Percentiles rank a stretch among this genome's conserved stretches.
These are phyloP conservation scores for Bilobella aurantiaca DNA, from an alignment of 1,140 invertebrate species.

Conservation along the genomic window DNA sequence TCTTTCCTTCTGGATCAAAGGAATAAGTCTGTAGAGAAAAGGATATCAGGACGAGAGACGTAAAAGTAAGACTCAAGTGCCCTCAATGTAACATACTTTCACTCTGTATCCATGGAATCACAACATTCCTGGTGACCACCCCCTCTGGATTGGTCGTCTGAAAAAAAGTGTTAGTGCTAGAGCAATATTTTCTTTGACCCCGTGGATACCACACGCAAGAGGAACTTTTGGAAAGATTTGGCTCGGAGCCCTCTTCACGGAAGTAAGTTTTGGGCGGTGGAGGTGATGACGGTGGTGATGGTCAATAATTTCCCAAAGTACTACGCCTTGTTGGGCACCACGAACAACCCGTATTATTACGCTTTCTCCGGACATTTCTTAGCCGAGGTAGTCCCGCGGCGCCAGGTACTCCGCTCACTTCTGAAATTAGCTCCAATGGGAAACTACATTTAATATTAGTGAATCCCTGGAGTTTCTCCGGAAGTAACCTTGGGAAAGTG, in stretches of 20 bases:
- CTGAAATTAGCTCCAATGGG: background rate
- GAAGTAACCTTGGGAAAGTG: background rate
- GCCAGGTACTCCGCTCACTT: background rate
- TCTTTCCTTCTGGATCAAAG: background rate
- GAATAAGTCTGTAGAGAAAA: background rate
- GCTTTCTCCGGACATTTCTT: background rate
- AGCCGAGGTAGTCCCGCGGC: too few relatives aligned
- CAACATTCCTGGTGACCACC: background rate
- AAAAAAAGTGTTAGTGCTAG: too few relatives aligned
- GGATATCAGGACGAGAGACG: background rate
- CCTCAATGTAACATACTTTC: background rate
- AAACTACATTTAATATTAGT: background rate
- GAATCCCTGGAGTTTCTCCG: background rate
- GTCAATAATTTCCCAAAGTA: background rate
- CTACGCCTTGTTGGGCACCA: background rate
- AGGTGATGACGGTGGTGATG: background rate
- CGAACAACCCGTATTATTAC: background rate
- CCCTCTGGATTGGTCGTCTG: background rate
- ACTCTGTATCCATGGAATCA: background rate
- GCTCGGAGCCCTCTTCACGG: too few relatives aligned
- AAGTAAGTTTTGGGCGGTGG: background rate
- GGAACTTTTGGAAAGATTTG: too few relatives aligned
- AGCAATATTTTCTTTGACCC: too few relatives aligned
- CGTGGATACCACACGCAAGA: too few relatives aligned
- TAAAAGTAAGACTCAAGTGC: background rate